These are phyloP conservation scores for Holothuria leucospilota DNA, from an alignment of 53 echinoderm and acorn worm genomes.

Conservation along the genomic window DNA sequence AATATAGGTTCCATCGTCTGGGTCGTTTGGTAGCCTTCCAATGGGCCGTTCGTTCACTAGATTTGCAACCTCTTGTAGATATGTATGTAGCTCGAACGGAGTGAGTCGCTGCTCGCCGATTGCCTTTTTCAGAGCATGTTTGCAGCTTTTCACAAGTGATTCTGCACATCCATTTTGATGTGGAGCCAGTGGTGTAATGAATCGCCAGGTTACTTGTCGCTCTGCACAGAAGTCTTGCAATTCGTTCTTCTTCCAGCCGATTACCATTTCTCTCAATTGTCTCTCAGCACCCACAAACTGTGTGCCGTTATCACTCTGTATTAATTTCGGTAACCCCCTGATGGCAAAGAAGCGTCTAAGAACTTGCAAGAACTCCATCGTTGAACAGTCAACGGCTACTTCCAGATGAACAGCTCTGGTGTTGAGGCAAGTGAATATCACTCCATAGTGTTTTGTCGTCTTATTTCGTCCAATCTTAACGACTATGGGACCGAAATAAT, in stretches of 20 bases:
- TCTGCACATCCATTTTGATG: constrained; percentile 85
- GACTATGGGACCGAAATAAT: constrained; percentile 25
- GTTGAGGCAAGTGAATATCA: constrained; percentile 67
- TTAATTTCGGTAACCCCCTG: constrained; percentile 65
- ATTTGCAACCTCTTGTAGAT: constrained; percentile 70
- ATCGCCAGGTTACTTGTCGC: constrained; percentile 62
- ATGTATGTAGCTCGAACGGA: constrained; percentile 77
- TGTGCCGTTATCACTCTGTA: constrained; percentile 73
- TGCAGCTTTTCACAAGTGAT: constrained; percentile 72
- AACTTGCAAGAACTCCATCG: constrained; percentile 66
- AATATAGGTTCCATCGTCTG: constrained; percentile 73
- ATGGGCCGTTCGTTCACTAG: constrained; percentile 76
- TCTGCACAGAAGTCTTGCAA: constrained; percentile 81
- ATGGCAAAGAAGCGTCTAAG: constrained; percentile 70
- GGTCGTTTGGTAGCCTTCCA: constrained; percentile 65
- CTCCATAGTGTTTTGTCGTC: constrained; percentile 7
- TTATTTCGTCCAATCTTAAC: constrained; percentile 41
- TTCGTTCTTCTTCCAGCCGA: constrained; percentile 54
- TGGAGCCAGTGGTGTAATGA: constrained; percentile 76
- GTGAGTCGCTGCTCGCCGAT: constrained; percentile 74
- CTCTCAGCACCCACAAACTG: constrained; percentile 71
- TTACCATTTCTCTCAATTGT: constrained; percentile 62
- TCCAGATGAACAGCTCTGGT: constrained; percentile 79
- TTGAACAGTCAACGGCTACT: constrained; percentile 65
- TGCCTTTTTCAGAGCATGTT: constrained; percentile 69